phyloP scores from a whole-genome alignment of 2,797 vertebrate genomes.

The Rhodeus uyekii region DNA sequence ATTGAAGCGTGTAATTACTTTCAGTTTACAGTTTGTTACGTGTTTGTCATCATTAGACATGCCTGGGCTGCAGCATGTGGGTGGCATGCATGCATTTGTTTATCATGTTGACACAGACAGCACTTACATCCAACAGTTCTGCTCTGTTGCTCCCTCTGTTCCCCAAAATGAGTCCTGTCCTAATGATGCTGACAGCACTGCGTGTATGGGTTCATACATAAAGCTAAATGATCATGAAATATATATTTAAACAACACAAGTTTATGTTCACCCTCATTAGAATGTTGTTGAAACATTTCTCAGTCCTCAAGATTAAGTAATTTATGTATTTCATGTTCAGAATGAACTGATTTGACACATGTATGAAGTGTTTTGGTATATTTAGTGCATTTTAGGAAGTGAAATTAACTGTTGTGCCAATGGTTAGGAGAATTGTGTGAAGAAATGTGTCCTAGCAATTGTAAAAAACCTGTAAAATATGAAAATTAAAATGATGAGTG shows the following conservation, averaged over 20 bases:
- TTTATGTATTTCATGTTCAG: neutral
- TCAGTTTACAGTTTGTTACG: constrained; percentile 66
- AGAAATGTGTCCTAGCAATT: too few relatives aligned
- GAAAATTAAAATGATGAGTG: too few relatives aligned
- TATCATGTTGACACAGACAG: constrained; percentile 41
- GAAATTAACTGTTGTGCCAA: too few relatives aligned
- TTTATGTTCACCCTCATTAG: neutral
- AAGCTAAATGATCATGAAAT: neutral
- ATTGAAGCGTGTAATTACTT: constrained; percentile 66
- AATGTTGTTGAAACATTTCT: neutral
- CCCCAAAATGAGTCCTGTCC: neutral
- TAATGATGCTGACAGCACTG: neutral
- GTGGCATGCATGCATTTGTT: constrained; percentile 47
- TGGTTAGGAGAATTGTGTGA: too few relatives aligned
- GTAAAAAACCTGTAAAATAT: too few relatives aligned
- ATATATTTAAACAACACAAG: neutral
- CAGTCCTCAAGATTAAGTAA: neutral
- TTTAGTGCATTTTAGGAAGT: too few relatives aligned
- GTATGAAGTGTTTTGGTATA: too few relatives aligned
- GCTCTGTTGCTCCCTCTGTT: constrained; percentile 55
- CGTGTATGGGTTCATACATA: neutral
- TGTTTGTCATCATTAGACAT: constrained; percentile 76
- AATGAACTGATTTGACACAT: too few relatives aligned
- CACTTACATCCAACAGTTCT: constrained; percentile 21
- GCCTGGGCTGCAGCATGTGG: constrained; percentile 66